Evolutionary conservation across 2,113 vertebrate species (phyloP).

Genomic region (Formicarius rufipectus): DNA sequence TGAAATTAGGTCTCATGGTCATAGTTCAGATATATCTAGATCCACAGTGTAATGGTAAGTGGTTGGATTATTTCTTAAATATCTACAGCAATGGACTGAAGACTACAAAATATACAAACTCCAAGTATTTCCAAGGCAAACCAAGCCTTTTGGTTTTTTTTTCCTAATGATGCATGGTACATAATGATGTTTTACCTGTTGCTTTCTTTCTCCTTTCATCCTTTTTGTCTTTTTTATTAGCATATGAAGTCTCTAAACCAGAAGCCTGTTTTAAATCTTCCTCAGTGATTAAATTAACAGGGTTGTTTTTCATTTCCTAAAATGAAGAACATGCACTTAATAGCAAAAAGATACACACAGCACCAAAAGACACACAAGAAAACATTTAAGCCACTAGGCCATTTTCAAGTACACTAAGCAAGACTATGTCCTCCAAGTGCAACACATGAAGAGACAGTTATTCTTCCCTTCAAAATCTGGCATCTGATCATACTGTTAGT

Average conservation of each 20-base stretch:
- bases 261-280: conserved; percentile 87
- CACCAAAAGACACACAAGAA: neutral
- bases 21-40: neutral
- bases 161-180: neutral
- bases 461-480: neutral
- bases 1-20: neutral
- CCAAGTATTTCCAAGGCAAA: neutral
- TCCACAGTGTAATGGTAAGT: neutral
- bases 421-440: neutral
- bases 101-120: neutral
- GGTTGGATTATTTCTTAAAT: neutral
- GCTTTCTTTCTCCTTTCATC: conserved; percentile 91
- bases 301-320: conserved; percentile 91
- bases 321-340: conserved; percentile 25
- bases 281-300: conserved; percentile 90
- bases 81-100: neutral
- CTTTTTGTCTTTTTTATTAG: conserved; percentile 88
- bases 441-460: neutral
- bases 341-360: neutral
- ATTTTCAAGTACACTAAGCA: neutral
- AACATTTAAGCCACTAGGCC: neutral
- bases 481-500: neutral
- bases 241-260: conserved; percentile 71
- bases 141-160: neutral
- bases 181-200: conserved; percentile 75